phyloP scores from a whole-genome alignment of 1,140 invertebrate genomes.

The Epicauta chinensis region DNA sequence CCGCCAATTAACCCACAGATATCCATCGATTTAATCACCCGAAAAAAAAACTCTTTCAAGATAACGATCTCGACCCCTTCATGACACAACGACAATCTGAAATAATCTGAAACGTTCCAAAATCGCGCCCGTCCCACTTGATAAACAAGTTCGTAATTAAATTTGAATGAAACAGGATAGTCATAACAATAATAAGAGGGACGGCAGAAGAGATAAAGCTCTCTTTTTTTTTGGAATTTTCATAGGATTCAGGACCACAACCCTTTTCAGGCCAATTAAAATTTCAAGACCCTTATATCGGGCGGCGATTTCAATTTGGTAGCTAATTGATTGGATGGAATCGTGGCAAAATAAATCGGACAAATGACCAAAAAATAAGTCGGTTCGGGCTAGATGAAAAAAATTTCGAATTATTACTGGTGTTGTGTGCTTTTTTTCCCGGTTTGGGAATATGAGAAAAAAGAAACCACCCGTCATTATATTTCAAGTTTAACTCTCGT shows the following conservation, averaged over 20 bases:
- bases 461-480: slow-evolving; percentile 22
- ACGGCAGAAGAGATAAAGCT: neutral
- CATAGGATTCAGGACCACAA: neutral
- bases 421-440: slow-evolving; percentile 20
- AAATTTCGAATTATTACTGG: slow-evolving; percentile 1
- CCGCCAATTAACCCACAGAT: too few relatives aligned
- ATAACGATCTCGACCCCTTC: slow-evolving; percentile 12
- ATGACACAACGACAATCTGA: slow-evolving; percentile 4
- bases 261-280: slow-evolving; percentile 12
- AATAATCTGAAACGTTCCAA: slow-evolving; percentile 14
- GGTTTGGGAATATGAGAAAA: slow-evolving; percentile 7
- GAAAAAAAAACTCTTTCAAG: neutral
- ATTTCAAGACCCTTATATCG: slow-evolving; percentile 2
- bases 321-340: too few relatives aligned
- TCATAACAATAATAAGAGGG: slow-evolving; percentile 5
- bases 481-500: slow-evolving; percentile 29
- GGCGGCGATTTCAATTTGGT: slow-evolving; percentile 3
- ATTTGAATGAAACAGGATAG: slow-evolving; percentile 1
- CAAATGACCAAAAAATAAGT: too few relatives aligned
- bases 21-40: too few relatives aligned
- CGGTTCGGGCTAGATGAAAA: too few relatives aligned
- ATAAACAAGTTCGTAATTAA: slow-evolving; percentile 14
- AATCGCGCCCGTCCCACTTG: slow-evolving; percentile 11
- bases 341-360: too few relatives aligned
- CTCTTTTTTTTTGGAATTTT: too few relatives aligned